phyloP scores from a whole-genome alignment of 1,140 invertebrate species.

The Octopus sinensis region DNA sequence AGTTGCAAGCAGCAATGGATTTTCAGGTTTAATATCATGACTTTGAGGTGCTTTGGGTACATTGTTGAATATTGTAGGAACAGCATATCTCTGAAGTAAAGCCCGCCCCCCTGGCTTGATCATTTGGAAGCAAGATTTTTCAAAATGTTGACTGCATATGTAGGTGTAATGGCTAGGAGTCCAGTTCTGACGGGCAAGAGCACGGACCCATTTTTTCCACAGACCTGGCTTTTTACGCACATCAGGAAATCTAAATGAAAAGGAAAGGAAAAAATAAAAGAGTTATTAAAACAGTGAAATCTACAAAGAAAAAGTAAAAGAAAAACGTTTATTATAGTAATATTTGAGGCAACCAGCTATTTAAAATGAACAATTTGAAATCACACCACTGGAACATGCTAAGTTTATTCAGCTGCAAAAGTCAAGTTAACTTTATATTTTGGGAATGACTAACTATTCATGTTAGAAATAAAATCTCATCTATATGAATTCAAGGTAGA shows the following conservation, averaged over 20 bases:
- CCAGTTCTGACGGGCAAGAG: not conserved
- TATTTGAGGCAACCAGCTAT: not conserved
- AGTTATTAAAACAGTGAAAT: not conserved
- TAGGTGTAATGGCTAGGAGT: slow-evolving; percentile 5
- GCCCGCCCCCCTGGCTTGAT: not conserved
- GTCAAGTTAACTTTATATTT: too few relatives aligned
- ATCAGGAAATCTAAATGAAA: not conserved
- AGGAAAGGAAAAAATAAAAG: not conserved
- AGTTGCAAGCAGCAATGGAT: too few relatives aligned
- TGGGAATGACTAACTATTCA: too few relatives aligned
- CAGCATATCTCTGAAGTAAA: not conserved
- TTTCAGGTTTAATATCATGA: too few relatives aligned
- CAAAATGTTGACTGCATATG: slow-evolving; percentile 4
- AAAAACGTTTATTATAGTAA: not conserved
- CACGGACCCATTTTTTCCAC: not conserved
- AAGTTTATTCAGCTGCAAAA: too few relatives aligned
- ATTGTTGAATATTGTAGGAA: not conserved
- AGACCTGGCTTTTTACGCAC: not conserved
- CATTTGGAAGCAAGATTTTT: slow-evolving; percentile 1
- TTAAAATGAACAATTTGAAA: not conserved
- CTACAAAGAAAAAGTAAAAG: not conserved
- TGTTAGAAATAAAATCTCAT: too few relatives aligned
- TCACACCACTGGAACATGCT: too few relatives aligned
- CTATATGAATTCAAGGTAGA: too few relatives aligned
- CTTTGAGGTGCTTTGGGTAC: not conserved